These are phyloP conservation scores for Ursus arctos DNA, from an alignment of 2,113 vertebrate genomes.

Conservation along the genomic window DNA sequence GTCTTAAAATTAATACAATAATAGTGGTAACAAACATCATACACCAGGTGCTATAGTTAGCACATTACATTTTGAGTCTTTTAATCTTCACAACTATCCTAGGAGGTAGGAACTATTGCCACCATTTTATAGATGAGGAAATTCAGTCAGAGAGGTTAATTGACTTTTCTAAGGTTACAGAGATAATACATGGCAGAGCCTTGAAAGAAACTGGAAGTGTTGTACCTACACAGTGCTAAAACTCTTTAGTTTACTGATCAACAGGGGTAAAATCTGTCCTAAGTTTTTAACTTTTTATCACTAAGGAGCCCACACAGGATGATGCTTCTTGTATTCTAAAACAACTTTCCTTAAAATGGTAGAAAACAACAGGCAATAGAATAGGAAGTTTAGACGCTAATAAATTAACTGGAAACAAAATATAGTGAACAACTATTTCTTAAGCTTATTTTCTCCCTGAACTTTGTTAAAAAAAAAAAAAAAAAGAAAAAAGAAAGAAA, in stretches of 20 bases:
- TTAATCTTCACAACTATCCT: background rate
- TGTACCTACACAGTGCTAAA: background rate
- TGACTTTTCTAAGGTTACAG: background rate
- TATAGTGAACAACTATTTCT: conserved; percentile 20
- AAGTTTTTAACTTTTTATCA: background rate
- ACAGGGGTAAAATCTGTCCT: background rate
- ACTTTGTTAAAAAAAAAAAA: background rate
- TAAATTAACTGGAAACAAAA: conserved; percentile 60
- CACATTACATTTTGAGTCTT: background rate
- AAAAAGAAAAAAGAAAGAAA: background rate
- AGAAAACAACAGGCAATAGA: background rate
- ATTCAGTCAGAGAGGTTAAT: background rate
- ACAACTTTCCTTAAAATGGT: conserved; percentile 49
- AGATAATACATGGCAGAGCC: background rate
- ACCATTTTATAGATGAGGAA: conserved; percentile 17
- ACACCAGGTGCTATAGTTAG: background rate
- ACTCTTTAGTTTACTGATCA: background rate
- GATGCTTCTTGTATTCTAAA: background rate
- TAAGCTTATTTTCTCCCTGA: background rate
- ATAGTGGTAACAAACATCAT: background rate
- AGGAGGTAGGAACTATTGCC: background rate
- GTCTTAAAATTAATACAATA: conserved; percentile 45
- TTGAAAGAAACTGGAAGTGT: background rate
- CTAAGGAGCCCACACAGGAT: background rate
- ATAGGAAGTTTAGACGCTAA: conserved; percentile 12